A percentile compares a stretch with the other conserved stretches of the same genome.
Conservation (phyloP, 2,113 vertebrate species). For the Anhinga anhinga region DNA sequence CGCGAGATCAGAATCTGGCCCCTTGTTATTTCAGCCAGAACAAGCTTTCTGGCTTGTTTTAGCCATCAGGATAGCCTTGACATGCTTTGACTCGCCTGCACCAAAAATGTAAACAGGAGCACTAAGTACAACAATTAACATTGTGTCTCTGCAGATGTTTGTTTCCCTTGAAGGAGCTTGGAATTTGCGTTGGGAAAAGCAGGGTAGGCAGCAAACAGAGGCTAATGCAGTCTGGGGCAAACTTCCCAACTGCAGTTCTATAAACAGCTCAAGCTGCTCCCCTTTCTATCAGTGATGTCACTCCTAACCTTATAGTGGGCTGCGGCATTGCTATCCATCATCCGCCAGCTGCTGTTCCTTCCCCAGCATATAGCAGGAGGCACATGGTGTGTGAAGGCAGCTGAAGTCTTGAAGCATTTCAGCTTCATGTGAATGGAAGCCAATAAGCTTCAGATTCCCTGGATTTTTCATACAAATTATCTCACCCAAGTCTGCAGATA, state of each 20-base stretch:
- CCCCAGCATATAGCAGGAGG: conserved; percentile 6
- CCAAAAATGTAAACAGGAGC: conserved; percentile 66
- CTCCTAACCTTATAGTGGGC: not conserved
- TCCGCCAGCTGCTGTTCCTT: conserved; percentile 45
- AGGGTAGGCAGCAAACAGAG: not conserved
- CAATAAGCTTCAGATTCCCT: conserved; percentile 20
- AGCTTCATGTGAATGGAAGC: not conserved
- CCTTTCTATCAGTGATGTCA: conserved; percentile 59
- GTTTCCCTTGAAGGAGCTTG: conserved; percentile 62
- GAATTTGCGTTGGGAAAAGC: conserved; percentile 50
- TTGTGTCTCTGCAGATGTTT: conserved; percentile 61
- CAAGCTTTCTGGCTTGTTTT: conserved; percentile 53
- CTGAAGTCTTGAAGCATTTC: not conserved
- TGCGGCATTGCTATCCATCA: conserved; percentile 54
- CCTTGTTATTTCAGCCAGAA: conserved; percentile 25
- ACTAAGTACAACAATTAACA: conserved; percentile 65
- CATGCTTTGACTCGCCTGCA: conserved; percentile 55
- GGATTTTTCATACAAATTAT: conserved; percentile 44
- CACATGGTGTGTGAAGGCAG: not conserved
- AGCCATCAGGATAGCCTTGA: conserved; percentile 38
- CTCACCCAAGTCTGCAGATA: conserved; percentile 64
- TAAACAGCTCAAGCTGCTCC: conserved; percentile 64
- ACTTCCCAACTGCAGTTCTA: conserved; percentile 49
- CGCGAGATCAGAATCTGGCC: not conserved
- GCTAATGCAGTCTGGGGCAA: conserved; percentile 64